Evolutionary conservation across 35 echinoderm and acorn worm species (phyloP), one percentile per base, ranked within the genome.

Genomic region (Holothuria glaberrima): DNA sequence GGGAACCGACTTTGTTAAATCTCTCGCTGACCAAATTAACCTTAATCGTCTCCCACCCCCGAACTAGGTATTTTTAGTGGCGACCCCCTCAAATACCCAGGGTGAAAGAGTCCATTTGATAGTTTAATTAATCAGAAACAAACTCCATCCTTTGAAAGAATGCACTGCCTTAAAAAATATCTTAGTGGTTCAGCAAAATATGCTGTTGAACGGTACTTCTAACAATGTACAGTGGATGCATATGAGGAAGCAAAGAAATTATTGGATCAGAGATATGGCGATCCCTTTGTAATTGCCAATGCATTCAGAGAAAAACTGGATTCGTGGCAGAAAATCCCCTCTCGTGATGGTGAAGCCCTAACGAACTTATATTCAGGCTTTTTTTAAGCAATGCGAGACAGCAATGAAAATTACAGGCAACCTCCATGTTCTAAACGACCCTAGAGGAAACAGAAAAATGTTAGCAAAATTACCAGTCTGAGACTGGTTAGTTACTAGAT

Each of bases 41-140:
- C n/a, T n/a, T n/a, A n/a, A n/a, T n/a, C 82, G 94, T 31, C 87
- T 95, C 4, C 87, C 90, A 21, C 78, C 81, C 94, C 90, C 12
- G 94, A 95, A 54, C 94, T 90, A 17, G 81, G 80, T 34, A 52
- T 92, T 30, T 95, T 95, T 71, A 71, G 28, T 58, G 94, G n/a
- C n/a, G n/a, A n/a, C n/a, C n/a, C n/a, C n/a, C n/a, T n/a, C n/a
- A n/a, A n/a, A n/a, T n/a, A n/a, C 25, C 88, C 76, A 26, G 48
- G 20, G 26, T 84, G 87, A 78, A 89, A 75, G n/a, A 44, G 28
- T 34, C 82, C 83, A 2, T 91, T 94, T 52, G 56, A 90, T 6
- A 89, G 71, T 16, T 30, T 94, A 0, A 94, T 91, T 41, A 89
- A 91, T 26, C 6, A 88, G 26, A 57, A 26, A 84, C 19, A 59